These are phyloP conservation scores for Nannospalax galili DNA, from an alignment of 2,113 vertebrate genomes.

Conservation along the genomic window DNA sequence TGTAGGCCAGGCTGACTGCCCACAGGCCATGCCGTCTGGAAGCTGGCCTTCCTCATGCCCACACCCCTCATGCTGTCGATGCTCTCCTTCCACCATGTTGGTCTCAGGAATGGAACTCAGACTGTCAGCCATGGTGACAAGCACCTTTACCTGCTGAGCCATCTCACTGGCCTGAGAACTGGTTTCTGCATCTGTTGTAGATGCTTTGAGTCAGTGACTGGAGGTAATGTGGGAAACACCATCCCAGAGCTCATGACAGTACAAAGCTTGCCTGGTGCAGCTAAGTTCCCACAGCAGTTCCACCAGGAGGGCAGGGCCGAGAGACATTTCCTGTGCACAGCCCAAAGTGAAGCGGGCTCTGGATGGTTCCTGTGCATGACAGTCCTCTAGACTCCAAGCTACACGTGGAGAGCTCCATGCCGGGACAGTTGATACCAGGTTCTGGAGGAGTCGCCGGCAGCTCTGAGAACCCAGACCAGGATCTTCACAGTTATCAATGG, in stretches of 20 bases:
- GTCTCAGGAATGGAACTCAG: not conserved
- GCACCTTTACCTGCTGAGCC: no score
- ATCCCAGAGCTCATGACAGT: accelerated
- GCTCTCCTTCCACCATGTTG: not conserved
- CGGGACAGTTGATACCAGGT: not conserved
- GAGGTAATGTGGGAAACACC: no score
- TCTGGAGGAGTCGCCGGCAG: not conserved
- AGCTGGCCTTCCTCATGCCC: not conserved
- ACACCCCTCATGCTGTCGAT: not conserved
- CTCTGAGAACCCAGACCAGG: not conserved
- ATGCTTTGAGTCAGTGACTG: not conserved
- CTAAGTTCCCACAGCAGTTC: no score
- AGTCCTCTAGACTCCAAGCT: accelerated
- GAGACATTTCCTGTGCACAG: accelerated
- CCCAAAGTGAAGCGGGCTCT: not conserved
- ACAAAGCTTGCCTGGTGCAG: accelerated
- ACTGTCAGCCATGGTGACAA: not conserved
- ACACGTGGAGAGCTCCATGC: accelerated
- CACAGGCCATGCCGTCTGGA: not conserved
- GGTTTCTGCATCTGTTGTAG: accelerated
- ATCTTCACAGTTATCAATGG: not conserved
- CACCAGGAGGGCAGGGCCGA: not conserved
- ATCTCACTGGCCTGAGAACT: not conserved
- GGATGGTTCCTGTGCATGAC: accelerated
- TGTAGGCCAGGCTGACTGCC: not conserved